Conservation (phyloP, 2,113 vertebrate genomes). For the Lagopus leucura region DNA sequence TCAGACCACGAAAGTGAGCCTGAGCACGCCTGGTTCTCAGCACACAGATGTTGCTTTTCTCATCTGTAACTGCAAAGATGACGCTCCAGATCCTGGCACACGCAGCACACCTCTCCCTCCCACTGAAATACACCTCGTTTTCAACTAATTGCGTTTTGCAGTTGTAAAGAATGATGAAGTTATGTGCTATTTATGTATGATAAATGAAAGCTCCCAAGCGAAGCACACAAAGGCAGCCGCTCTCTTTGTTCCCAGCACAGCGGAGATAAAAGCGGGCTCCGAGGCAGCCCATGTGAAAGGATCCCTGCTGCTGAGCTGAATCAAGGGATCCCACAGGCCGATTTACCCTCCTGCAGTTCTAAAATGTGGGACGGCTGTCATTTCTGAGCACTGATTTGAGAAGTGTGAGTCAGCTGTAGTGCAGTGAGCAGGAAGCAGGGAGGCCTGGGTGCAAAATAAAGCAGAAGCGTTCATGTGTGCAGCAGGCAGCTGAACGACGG, state of each 20-base stretch:
- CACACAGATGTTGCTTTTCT: rapidly evolving
- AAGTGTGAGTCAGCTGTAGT: neutral
- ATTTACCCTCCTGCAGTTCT: neutral
- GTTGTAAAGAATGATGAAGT: neutral
- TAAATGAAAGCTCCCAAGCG: neutral
- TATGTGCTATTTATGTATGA: neutral
- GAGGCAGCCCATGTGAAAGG: neutral
- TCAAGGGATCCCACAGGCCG: conserved; percentile 24
- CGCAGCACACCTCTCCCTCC: rapidly evolving
- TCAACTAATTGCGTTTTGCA: neutral
- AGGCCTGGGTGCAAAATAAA: neutral
- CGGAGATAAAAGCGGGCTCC: conserved; percentile 27
- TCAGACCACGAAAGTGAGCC: neutral
- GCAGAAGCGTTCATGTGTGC: rapidly evolving
- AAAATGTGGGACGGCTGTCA: neutral
- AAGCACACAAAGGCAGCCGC: neutral
- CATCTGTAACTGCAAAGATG: neutral
- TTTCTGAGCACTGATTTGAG: neutral
- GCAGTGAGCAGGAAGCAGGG: neutral
- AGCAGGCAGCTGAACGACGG: rapidly evolving
- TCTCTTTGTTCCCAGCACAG: conserved; percentile 42
- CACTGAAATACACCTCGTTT: neutral
- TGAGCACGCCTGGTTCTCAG: rapidly evolving
- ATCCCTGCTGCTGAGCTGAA: conserved; percentile 11
- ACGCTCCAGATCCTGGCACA: neutral